Base-by-base conservation (phyloP, 2,888 invertebrate species). In the Coleophora flavipennella region DNA sequence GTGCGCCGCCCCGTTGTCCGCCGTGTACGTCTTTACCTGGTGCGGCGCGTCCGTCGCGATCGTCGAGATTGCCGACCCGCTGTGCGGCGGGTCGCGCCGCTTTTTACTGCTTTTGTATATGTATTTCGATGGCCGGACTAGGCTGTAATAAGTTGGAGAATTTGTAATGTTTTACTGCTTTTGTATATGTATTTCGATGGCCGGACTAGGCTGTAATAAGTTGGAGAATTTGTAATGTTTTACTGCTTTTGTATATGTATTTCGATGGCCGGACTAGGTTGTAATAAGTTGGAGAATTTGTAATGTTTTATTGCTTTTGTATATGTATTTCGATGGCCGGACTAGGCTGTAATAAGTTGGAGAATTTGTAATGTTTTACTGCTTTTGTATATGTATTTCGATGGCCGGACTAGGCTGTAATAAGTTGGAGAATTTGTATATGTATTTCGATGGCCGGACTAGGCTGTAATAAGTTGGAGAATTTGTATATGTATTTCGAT, bases 1-100 rank as follows among this genome's bases (percentile, higher is more conserved):
- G 74, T 90, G 90, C 69, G 91, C 91, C 87, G 91, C 91, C 78
- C 95, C 95, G 87, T 95, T 95, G 86, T 90, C 91, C 80, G 91
- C 95, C 90, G 94, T 94, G 88, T 96, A 96, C 79, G 95, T 95
- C 89, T 95, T 95, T 87, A 96, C 95, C 91, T 95, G 95, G 86
- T 92, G 93, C 84, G 91, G 92, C 78, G 91, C 88, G 77, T 89
- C 85, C 52, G 85, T 85, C 55, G 88, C 79, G 59, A 89, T 83
- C 53, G 88, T 86, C 39, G 87, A 78, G 42, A 86, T 85, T 28
- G 80, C 85, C 25, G 85, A 73, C 36, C 71, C 84, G 25, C 71
- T 66, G 61, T 73, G 67, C 13, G 61, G 67, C 55, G 65, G 67
- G 53, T 65, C 80, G 55, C 77, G 85, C 41, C 75, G 85, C 67